Conservation (phyloP, 2,888 invertebrate species). For the Druceiella hillmani region DNA sequence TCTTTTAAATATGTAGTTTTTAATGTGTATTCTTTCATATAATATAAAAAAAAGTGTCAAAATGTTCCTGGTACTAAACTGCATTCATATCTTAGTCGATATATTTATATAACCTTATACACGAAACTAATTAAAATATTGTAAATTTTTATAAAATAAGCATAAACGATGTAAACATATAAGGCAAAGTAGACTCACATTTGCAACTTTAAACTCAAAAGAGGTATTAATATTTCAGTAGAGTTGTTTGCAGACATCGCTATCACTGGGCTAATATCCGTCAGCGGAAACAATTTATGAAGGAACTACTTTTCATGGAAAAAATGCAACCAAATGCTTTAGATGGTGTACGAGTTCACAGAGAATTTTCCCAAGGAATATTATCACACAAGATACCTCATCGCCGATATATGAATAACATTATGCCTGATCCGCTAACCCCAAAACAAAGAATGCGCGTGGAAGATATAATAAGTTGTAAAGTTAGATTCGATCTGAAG, state of each 20-base stretch:
- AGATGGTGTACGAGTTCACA: slow-evolving; percentile 58
- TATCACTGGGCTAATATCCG: slow-evolving; percentile 47
- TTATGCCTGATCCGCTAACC: slow-evolving; percentile 39
- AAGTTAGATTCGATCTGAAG: slow-evolving; percentile 32
- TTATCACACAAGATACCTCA: slow-evolving; percentile 48
- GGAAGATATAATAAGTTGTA: slow-evolving; percentile 43
- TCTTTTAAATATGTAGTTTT: no score
- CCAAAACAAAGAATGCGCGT: slow-evolving; percentile 40
- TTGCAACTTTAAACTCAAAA: no score
- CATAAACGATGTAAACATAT: no score
- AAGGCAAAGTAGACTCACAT: no score
- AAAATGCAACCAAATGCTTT: slow-evolving; percentile 56
- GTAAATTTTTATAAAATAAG: no score
- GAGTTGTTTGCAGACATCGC: slow-evolving; percentile 59
- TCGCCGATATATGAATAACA: slow-evolving; percentile 40
- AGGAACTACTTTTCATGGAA: slow-evolving; percentile 56
- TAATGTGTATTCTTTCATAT: no score
- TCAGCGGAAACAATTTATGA: slow-evolving; percentile 55
- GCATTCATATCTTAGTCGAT: no score
- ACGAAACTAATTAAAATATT: no score
- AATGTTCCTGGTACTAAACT: no score
- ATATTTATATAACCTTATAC: no score
- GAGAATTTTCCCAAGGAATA: slow-evolving; percentile 56
- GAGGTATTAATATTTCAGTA: no score
- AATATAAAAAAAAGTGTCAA: no score